phyloP scores from a whole-genome alignment of 2,797 vertebrate genomes.

The Serranus cabrilla region DNA sequence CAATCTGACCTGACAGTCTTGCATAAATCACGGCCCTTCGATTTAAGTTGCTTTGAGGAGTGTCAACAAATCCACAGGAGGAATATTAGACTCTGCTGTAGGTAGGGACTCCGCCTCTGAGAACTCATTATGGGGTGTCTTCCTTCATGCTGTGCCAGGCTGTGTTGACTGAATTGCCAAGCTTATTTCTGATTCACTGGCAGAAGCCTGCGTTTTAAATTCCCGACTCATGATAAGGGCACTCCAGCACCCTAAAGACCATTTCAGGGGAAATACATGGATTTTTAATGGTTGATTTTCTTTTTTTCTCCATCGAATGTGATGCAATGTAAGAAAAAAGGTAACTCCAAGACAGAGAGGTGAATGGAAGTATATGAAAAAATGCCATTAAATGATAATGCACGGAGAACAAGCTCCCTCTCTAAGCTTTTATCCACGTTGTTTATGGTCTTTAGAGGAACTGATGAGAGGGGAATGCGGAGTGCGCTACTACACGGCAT shows the following conservation, averaged over 20 bases:
- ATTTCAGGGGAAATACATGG: slow-evolving; percentile 45
- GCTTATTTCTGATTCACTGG: slow-evolving; percentile 71
- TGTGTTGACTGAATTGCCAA: slow-evolving; percentile 65
- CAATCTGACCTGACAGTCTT: slow-evolving; percentile 84
- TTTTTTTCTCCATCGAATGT: background rate
- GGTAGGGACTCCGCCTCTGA: slow-evolving; percentile 75
- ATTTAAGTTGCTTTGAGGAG: slow-evolving; percentile 83
- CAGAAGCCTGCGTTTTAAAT: slow-evolving; percentile 59
- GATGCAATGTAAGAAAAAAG: slow-evolving; percentile 24
- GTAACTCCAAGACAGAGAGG: slow-evolving; percentile 7
- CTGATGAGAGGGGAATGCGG: slow-evolving; percentile 55
- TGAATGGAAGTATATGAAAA: slow-evolving; percentile 38
- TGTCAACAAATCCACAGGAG: slow-evolving; percentile 81
- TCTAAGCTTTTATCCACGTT: slow-evolving; percentile 54
- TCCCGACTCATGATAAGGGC: slow-evolving; percentile 55
- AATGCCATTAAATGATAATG: slow-evolving; percentile 62
- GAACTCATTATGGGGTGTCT: slow-evolving; percentile 77
- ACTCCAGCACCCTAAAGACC: slow-evolving; percentile 42
- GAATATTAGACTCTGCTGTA: slow-evolving; percentile 77
- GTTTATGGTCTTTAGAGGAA: slow-evolving; percentile 64
- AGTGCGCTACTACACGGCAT: slow-evolving; percentile 43
- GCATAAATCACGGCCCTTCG: slow-evolving; percentile 79
- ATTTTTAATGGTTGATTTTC: slow-evolving; percentile 46
- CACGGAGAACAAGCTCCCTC: slow-evolving; percentile 27
- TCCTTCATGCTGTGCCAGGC: slow-evolving; percentile 71